A percentile compares a stretch with the other conserved stretches of the same genome.
Conservation (phyloP, 2,888 invertebrate species). For the Capitulum mitella region DNA sequence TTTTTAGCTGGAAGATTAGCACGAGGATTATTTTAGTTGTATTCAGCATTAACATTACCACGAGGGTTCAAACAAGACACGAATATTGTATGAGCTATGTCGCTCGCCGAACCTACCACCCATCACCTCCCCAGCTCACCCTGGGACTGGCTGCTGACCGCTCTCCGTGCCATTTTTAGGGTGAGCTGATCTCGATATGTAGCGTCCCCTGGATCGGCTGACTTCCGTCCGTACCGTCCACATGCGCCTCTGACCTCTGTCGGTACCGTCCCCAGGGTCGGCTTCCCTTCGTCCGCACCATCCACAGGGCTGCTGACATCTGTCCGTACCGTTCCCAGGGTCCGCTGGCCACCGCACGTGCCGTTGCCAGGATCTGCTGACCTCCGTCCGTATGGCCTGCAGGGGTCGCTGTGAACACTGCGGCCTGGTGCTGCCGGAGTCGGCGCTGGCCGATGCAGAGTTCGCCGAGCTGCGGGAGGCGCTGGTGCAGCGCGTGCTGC, state of each 20-base stretch:
- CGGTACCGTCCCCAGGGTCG: background rate
- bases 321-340: background rate
- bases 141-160: too few relatives aligned
- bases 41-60: too few relatives aligned
- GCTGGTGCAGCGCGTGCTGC: conserved; percentile 60
- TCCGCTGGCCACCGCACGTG: background rate
- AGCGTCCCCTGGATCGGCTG: too few relatives aligned
- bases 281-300: background rate
- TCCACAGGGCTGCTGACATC: background rate
- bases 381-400: background rate
- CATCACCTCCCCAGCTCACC: too few relatives aligned
- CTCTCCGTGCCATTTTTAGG: too few relatives aligned
- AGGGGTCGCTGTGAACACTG: background rate
- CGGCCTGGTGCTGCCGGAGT: conserved; percentile 44
- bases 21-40: too few relatives aligned
- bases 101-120: too few relatives aligned
- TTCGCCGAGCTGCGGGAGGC: conserved; percentile 55
- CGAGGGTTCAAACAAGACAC: too few relatives aligned
- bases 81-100: too few relatives aligned
- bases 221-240: too few relatives aligned
- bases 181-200: too few relatives aligned
- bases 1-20: too few relatives aligned
- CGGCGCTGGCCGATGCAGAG: conserved; percentile 54
- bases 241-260: background rate
- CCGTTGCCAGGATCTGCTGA: background rate